A percentile compares a stretch with the other conserved stretches of the same genome.
Evolutionary conservation across 2,797 vertebrate genomes (phyloP).

Genomic region (Kryptolebias ocellatus): DNA sequence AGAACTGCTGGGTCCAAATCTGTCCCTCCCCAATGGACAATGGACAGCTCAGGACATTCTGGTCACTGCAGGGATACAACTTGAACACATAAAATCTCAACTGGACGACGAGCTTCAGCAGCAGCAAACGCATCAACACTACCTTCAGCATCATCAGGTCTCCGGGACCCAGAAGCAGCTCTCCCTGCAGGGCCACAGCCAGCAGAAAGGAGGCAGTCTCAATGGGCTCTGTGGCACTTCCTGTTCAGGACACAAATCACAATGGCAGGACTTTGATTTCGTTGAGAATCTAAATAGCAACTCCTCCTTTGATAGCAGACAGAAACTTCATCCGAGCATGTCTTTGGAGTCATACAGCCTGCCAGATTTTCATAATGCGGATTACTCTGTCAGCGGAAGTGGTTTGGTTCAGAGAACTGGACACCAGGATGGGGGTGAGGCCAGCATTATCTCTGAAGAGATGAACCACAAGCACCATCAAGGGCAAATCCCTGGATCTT

Average conservation of each 20-base stretch:
- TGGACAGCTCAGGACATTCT: slow-evolving; percentile 71
- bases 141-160: slow-evolving; percentile 59
- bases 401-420: slow-evolving; percentile 44
- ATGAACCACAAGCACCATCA: slow-evolving; percentile 53
- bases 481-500: slow-evolving; percentile 46
- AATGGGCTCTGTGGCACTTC: slow-evolving; percentile 48
- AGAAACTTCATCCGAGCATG: slow-evolving; percentile 47
- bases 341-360: slow-evolving; percentile 56
- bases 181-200: slow-evolving; percentile 49
- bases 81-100: slow-evolving; percentile 44
- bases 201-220: slow-evolving; percentile 51
- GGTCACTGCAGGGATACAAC: slow-evolving; percentile 42
- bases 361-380: slow-evolving; percentile 31
- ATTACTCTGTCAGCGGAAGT: slow-evolving; percentile 25
- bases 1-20: slow-evolving; percentile 39
- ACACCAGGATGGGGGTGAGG: slow-evolving; percentile 49
- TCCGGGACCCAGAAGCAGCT: slow-evolving; percentile 51
- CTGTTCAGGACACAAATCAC: slow-evolving; percentile 21
- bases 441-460: slow-evolving; percentile 49
- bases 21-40: slow-evolving; percentile 34
- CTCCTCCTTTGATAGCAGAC: slow-evolving; percentile 64
- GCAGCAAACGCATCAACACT: slow-evolving; percentile 13
- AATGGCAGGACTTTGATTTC: slow-evolving; percentile 70
- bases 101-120: slow-evolving; percentile 34
- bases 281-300: slow-evolving; percentile 32